phyloP scores from a whole-genome alignment of 1,140 invertebrate genomes.

The Rhizoglyphus robini region DNA sequence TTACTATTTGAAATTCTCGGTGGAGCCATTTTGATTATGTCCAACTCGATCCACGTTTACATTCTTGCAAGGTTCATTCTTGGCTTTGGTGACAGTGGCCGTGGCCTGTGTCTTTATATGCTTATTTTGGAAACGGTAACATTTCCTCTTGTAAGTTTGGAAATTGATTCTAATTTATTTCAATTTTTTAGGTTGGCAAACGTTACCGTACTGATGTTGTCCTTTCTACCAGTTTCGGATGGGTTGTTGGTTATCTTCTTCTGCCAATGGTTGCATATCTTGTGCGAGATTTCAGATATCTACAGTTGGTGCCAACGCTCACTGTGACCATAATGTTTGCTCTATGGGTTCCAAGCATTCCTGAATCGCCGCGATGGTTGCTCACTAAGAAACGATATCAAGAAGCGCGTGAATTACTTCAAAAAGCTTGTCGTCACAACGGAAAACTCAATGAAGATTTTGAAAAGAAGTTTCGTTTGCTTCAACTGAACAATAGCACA shows the following conservation, averaged over 20 bases:
- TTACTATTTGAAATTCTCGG: constrained; percentile 27
- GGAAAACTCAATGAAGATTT: constrained; percentile 5
- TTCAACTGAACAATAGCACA: neutral
- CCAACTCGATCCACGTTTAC: constrained; percentile 3
- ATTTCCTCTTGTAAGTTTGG: neutral
- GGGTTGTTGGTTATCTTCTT: constrained; percentile 57
- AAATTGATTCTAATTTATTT: neutral
- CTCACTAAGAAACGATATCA: constrained; percentile 18
- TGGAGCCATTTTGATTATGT: constrained; percentile 12
- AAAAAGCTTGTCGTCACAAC: constrained; percentile 15
- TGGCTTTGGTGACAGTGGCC: constrained; percentile 15
- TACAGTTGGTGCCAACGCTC: constrained; percentile 43
- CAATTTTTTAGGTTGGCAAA: constrained; percentile 71
- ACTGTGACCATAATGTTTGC: neutral
- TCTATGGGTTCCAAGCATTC: constrained; percentile 1
- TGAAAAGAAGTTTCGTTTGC: neutral
- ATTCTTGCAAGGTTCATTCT: constrained; percentile 4
- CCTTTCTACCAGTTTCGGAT: constrained; percentile 59
- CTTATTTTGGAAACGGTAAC: constrained; percentile 14
- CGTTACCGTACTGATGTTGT: constrained; percentile 56
- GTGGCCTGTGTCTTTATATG: constrained; percentile 18
- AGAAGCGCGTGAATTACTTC: constrained; percentile 14
- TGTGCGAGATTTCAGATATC: constrained; percentile 53
- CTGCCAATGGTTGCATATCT: constrained; percentile 55
- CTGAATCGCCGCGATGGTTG: constrained; percentile 24